phyloP scores from a whole-genome alignment of 2,113 vertebrate species.

The Hymenochirus boettgeri region DNA sequence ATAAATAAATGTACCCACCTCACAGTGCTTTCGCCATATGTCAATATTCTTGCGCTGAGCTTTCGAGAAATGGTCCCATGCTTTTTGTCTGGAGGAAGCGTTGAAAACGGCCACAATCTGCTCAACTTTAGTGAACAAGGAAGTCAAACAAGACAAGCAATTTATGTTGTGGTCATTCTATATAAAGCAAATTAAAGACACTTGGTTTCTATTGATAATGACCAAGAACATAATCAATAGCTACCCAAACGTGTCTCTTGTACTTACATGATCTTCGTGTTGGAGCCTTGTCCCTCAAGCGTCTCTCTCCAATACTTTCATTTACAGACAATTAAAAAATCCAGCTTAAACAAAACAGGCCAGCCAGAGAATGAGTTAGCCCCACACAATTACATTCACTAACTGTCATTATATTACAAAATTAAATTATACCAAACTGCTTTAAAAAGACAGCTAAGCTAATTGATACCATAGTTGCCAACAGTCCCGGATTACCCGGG shows the following conservation, averaged over 20 bases:
- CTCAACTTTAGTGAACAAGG: constrained; percentile 96
- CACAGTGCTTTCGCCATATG: constrained; percentile 98
- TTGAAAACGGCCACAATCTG: constrained; percentile 98
- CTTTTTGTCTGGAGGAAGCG: constrained; percentile 97
- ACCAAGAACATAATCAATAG: constrained; percentile 71
- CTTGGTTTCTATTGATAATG: constrained; percentile 74
- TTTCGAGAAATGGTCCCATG: constrained; percentile 99
- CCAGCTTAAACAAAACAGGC: no score
- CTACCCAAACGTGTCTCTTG: constrained; percentile 67
- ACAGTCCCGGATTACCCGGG: no score
- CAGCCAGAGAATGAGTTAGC: no score
- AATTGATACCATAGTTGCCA: no score
- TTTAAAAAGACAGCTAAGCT: no score
- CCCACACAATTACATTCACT: no score
- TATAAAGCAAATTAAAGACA: constrained; percentile 81
- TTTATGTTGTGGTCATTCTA: constrained; percentile 89
- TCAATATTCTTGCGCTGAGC: constrained; percentile 99
- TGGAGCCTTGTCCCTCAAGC: constrained; percentile 69
- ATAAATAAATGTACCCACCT: constrained; percentile 89
- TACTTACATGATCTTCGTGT: constrained; percentile 74
- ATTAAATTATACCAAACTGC: no score
- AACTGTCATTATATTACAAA: no score
- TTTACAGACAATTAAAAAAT: constrained; percentile 52
- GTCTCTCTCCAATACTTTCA: constrained; percentile 66
- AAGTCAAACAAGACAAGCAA: constrained; percentile 97